Evolutionary conservation across 2,113 vertebrate species (phyloP).

Genomic region (Oophaga pumilio): DNA sequence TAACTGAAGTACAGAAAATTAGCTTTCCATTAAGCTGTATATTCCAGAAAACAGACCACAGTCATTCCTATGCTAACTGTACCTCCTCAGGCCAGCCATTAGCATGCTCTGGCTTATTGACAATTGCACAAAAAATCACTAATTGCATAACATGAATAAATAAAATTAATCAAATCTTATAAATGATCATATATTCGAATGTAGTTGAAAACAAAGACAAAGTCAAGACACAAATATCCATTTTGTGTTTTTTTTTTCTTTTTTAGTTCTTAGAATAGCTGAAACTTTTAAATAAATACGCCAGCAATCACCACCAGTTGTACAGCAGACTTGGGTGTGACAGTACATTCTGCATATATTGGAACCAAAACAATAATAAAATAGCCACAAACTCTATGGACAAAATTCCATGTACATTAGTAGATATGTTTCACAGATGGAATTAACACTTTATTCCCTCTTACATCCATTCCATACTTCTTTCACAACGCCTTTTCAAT

Average conservation of each 20-base stretch:
- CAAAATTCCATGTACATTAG: background rate
- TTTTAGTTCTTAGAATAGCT: background rate
- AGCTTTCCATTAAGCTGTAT: slow-evolving; percentile 12
- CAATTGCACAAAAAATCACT: background rate
- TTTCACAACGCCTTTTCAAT: background rate
- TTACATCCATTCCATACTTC: background rate
- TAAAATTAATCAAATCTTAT: background rate
- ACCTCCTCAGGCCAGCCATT: slow-evolving; percentile 14
- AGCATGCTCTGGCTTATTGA: background rate
- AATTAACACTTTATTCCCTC: background rate
- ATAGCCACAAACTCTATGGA: background rate
- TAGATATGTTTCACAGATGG: background rate
- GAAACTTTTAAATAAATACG: background rate
- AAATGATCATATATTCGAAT: background rate
- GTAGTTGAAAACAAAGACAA: background rate
- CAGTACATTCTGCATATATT: background rate
- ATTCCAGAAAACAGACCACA: background rate
- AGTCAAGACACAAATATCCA: background rate
- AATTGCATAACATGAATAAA: background rate
- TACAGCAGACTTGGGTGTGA: background rate
- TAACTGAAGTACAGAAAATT: slow-evolving; percentile 19
- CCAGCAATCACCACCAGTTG: background rate
- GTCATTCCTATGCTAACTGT: slow-evolving; percentile 5
- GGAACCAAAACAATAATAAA: background rate
- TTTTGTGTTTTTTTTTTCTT: background rate